A percentile compares a stretch with the other conserved stretches of the same genome.
Evolutionary conservation across 2,797 vertebrate species (phyloP).

Genomic region (Rhynchonycteris naso): DNA sequence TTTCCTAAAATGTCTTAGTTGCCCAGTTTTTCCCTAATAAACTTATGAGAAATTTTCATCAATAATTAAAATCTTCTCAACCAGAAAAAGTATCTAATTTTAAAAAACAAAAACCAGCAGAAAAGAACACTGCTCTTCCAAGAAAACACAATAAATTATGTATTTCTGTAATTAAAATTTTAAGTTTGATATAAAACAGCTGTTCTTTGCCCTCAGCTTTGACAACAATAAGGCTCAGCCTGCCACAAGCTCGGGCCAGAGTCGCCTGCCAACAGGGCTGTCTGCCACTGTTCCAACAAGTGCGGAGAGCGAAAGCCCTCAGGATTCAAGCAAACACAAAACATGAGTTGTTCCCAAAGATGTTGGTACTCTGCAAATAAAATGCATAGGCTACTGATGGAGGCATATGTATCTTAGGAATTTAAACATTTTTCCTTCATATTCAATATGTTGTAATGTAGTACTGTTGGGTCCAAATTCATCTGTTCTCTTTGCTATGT

Average conservation of each 20-base stretch:
- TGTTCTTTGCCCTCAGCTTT: background rate
- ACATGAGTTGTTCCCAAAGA: background rate
- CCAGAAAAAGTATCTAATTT: slow-evolving; percentile 36
- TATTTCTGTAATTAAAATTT: slow-evolving; percentile 46
- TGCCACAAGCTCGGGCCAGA: background rate
- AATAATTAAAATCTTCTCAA: slow-evolving; percentile 51
- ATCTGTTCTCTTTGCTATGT: background rate
- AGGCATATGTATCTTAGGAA: background rate
- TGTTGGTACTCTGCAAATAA: background rate
- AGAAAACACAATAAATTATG: slow-evolving; percentile 30
- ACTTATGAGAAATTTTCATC: background rate
- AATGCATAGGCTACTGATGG: background rate
- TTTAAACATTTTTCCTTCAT: background rate
- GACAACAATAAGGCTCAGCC: slow-evolving; percentile 45
- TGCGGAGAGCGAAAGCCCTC: slow-evolving; percentile 61
- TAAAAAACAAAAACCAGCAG: slow-evolving; percentile 48
- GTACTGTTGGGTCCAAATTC: background rate
- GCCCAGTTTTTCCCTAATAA: slow-evolving; percentile 23
- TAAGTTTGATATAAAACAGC: slow-evolving; percentile 53
- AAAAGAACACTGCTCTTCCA: slow-evolving; percentile 32
- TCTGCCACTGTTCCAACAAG: slow-evolving; percentile 68
- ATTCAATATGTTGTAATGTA: background rate
- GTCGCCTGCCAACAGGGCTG: slow-evolving; percentile 63
- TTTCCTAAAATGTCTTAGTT: slow-evolving; percentile 28
- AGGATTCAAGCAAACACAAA: slow-evolving; percentile 58